Evolutionary conservation across 37 sponge, comb jelly and placozoan genomes (phyloP), one percentile per base, ranked within the genome.

Genomic region (Haliclona indistincta): DNA sequence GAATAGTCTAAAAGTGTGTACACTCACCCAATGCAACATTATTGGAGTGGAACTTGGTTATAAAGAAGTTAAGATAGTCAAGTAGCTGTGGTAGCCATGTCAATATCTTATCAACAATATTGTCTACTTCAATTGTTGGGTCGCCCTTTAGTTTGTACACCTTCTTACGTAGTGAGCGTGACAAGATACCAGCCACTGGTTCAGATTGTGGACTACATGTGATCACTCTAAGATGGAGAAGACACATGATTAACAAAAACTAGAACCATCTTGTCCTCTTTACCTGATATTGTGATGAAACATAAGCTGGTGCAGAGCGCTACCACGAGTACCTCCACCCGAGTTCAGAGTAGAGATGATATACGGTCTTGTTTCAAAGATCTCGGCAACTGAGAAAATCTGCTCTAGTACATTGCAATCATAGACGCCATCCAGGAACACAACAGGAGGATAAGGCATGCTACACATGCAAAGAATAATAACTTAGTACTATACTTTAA

Each of bases 81-180:
- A 86, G 80, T 33, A 91, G 60, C 32, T 45, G 49, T 33, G 92
- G 92, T 26, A 91, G 40, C 92, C 92, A 91, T n/a, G 60, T 51
- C 11, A 86, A 39, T 25, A 91, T 63, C 13, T 67, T 70, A 15
- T 86, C 87, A 0, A 55, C 74, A 37, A 63, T 38, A n/a, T 25
- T 51, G 15, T 90, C 91, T 19, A 81, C 30, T 2, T 30, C 61
- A 23, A 22, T n/a, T 85, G 22, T 54, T 33, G 69, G 34, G 58
- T 65, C 49, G 6, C 85, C 90, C 47, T 89, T 89, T 13, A 84
- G 75, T 34, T 80, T 60, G 51, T 74, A 74, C 36, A 86, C 61
- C 22, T 86, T 82, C 74, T 82, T 86, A 60, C 86, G 75, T 32
- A 91, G 82, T 13, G 87, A 77, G 33, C 92, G 71, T 26, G 87